These are phyloP conservation scores for Pristiophorus japonicus DNA, from an alignment of 2,113 vertebrate genomes.

Conservation along the genomic window DNA sequence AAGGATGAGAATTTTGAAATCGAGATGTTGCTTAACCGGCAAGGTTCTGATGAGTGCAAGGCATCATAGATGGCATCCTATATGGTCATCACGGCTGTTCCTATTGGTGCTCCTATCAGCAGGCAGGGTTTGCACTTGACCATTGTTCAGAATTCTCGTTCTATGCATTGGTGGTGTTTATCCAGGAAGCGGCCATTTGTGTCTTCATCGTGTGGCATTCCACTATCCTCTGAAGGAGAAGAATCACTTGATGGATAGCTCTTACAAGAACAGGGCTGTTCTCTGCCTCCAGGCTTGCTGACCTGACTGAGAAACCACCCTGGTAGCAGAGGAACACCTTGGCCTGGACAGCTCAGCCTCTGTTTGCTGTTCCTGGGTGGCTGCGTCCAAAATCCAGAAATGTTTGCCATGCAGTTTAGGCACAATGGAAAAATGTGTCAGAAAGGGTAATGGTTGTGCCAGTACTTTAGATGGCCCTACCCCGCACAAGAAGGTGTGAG, in stretches of 20 bases:
- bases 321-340: too few relatives aligned
- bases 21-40: too few relatives aligned
- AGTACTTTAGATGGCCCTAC: too few relatives aligned
- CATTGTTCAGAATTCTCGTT: neutral
- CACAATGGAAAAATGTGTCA: too few relatives aligned
- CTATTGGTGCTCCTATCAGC: neutral
- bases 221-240: neutral
- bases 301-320: too few relatives aligned
- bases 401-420: too few relatives aligned
- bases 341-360: too few relatives aligned
- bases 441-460: too few relatives aligned
- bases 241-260: neutral
- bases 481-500: too few relatives aligned
- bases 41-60: neutral
- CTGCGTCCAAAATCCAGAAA: too few relatives aligned
- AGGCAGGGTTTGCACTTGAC: neutral
- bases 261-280: neutral
- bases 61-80: neutral
- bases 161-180: neutral
- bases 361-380: too few relatives aligned
- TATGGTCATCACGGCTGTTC: neutral
- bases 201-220: neutral
- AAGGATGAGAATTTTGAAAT: too few relatives aligned
- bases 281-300: neutral
- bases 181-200: neutral